Base-by-base conservation (phyloP, 2,797 vertebrate genomes). In the Epinephelus malabaricus region DNA sequence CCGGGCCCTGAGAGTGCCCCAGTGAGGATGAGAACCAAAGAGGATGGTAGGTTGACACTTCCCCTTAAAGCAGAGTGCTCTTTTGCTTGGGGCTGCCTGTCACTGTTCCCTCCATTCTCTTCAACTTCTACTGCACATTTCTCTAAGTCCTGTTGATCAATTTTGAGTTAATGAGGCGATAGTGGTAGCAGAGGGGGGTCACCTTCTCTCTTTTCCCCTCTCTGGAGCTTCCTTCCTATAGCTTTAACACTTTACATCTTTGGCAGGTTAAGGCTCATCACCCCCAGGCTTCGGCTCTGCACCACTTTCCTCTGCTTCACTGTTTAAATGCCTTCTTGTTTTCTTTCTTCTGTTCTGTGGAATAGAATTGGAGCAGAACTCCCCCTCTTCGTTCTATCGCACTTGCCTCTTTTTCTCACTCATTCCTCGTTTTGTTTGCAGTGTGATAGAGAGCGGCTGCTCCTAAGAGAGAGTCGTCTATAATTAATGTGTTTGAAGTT, bases 1-100 rank as follows among this genome's bases (percentile, higher is more conserved):
- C 97, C 98, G 0, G 98, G 98, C 89, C 98, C 98, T 0, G 98
- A 99, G 94, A 99, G 98, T 95, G 83, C 94, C 92, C 95, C 96
- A 0, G 95, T 97, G 91, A 96, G 94, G 81, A 96, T 98, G 88
- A 98, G 94, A 96, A 99, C 98, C 76, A 97, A 96, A 1, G 98
- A 99, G 92, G 98, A 99, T 86, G 98, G 98, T 99, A 99, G 93
- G 98, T 96, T 81, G 56, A 82, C 55, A 55, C 55, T 79, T 54
- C 75, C 38, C 65, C 58, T 65, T 54, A 49, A 88, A 76, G 34
- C 56, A 38, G 64, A 65, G 72, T 25, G n/a, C 73, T 77, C 60
- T 62, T 73, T 81, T 64, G 59, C 69, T 76, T 47, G 49, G 46
- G 53, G 69, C 84, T 76, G 54, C 63, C 70, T 81, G 75, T 78